phyloP scores from a whole-genome alignment of 2,113 vertebrate genomes.

The Gasterosteus nipponicus region DNA sequence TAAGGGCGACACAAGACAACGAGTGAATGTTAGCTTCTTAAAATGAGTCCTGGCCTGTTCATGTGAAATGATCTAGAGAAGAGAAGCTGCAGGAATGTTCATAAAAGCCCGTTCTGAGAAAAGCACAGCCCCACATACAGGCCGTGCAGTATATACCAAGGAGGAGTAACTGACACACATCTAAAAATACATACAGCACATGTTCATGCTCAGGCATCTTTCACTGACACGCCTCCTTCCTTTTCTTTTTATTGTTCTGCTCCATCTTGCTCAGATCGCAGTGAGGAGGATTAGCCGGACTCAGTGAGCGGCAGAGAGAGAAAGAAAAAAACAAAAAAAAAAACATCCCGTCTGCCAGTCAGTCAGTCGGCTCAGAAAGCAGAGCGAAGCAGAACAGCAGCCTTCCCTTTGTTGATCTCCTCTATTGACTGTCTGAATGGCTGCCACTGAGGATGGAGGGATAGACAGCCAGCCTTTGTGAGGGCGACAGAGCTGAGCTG shows the following conservation, averaged over 20 bases:
- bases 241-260: slow-evolving; percentile 19
- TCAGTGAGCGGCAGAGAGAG: neutral
- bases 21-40: neutral
- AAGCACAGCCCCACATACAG: neutral
- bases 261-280: slow-evolving; percentile 7
- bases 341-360: slow-evolving; percentile 39
- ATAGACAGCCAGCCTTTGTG: slow-evolving; percentile 63
- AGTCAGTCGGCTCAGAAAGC: slow-evolving; percentile 35
- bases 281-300: slow-evolving; percentile 14
- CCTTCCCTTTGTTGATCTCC: slow-evolving; percentile 49
- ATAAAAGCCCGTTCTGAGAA: neutral
- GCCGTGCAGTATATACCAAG: neutral
- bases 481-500: slow-evolving; percentile 16
- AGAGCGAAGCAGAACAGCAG: slow-evolving; percentile 47
- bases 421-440: slow-evolving; percentile 62
- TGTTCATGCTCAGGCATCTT: neutral
- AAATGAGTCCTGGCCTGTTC: neutral
- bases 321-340: slow-evolving; percentile 4
- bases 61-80: slow-evolving; percentile 2
- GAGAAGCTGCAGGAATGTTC: slow-evolving; percentile 13
- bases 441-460: slow-evolving; percentile 53
- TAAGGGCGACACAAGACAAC: neutral
- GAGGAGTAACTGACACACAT: neutral
- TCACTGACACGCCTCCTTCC: slow-evolving; percentile 2
- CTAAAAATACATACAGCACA: neutral